phyloP scores from a whole-genome alignment of 2,888 invertebrate species.

The Petrolisthes manimaculis region DNA sequence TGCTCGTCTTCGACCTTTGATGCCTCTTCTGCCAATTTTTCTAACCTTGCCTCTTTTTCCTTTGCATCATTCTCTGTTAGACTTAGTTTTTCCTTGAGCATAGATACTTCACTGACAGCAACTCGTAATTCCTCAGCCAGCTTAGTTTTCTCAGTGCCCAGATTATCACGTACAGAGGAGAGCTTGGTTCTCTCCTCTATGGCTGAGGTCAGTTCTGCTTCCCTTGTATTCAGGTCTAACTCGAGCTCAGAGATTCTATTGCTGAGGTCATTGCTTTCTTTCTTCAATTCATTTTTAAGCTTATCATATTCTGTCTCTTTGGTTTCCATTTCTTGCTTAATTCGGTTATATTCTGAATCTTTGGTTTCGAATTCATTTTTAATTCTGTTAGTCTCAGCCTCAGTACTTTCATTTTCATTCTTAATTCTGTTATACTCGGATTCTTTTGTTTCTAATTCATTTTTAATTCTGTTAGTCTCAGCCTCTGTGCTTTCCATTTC shows the following conservation, averaged over 20 bases:
- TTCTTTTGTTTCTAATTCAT: constrained; percentile 15
- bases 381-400: neutral
- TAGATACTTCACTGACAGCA: neutral
- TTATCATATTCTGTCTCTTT: constrained; percentile 21
- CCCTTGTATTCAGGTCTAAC: constrained; percentile 18
- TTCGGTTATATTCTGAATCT: neutral
- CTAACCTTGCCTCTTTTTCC: constrained; percentile 12
- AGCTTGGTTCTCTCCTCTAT: constrained; percentile 39
- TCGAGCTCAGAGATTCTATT: constrained; percentile 31
- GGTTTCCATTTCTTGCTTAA: neutral
- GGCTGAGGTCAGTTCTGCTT: constrained; percentile 34
- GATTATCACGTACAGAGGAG: constrained; percentile 22
- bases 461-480: neutral
- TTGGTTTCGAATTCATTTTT: constrained; percentile 16
- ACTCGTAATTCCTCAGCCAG: constrained; percentile 16
- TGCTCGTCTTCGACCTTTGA: constrained; percentile 14
- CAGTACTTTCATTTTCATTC: constrained; percentile 13
- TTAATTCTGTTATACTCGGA: neutral
- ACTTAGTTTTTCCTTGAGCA: constrained; percentile 4
- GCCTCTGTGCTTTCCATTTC: constrained; percentile 9
- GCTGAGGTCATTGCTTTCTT: constrained; percentile 27
- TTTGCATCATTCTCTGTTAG: constrained; percentile 1
- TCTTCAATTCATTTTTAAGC: neutral
- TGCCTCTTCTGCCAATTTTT: constrained; percentile 17
- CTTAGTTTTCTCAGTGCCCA: constrained; percentile 28